Evolutionary conservation across 1,140 invertebrate species (phyloP).

Genomic region (Armadillidium nasatum): DNA sequence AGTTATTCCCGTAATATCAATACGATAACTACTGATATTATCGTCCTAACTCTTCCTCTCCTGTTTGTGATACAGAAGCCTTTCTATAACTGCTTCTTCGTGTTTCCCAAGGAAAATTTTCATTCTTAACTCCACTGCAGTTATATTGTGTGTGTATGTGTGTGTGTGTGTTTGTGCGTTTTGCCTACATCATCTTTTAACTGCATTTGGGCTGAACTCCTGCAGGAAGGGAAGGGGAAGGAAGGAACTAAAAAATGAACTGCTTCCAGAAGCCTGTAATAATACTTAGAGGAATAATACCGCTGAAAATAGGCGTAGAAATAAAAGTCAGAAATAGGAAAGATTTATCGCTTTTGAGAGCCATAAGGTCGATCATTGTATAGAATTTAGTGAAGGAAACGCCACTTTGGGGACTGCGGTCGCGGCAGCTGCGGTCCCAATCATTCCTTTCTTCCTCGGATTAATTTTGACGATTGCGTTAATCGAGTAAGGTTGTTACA

Average conservation of each 20-base stretch:
- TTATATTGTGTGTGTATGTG: no score
- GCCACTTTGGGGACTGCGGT: background rate
- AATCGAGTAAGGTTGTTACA: conserved; percentile 5
- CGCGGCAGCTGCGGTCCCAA: background rate
- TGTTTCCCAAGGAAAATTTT: no score
- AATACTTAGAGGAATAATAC: conserved; percentile 1
- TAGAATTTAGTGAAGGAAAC: background rate
- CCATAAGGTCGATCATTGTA: background rate
- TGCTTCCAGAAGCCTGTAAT: background rate
- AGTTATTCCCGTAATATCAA: no score
- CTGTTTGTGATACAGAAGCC: no score
- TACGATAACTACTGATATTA: no score
- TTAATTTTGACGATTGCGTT: conserved; percentile 1
- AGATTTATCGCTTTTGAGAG: background rate
- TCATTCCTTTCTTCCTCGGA: background rate
- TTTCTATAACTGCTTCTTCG: no score
- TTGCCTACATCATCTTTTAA: no score
- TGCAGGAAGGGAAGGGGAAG: background rate
- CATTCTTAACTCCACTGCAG: no score
- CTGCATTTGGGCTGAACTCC: no score
- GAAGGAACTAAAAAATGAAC: background rate
- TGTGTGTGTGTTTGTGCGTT: no score
- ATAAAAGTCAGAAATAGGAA: conserved; percentile 10
- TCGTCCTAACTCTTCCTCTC: no score
- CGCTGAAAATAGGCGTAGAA: background rate